These are phyloP conservation scores for Pelobates fuscus DNA, from an alignment of 2,113 vertebrate species.

Conservation along the genomic window DNA sequence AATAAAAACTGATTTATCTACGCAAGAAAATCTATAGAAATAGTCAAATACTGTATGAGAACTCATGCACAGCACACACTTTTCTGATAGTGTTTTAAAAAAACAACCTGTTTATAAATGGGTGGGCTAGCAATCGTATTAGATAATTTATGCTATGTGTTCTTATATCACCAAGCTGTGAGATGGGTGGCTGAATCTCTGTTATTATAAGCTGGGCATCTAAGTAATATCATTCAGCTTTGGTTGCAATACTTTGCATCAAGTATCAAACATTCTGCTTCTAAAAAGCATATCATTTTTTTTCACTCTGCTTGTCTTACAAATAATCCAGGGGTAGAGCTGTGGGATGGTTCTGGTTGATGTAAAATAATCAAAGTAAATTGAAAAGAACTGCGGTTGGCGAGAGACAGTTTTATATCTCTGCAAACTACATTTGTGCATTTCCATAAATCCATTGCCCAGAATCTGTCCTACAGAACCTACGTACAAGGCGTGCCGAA, in stretches of 20 bases:
- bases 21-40: too few species aligned
- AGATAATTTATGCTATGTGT: too few species aligned
- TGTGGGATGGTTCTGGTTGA: constrained; percentile 13
- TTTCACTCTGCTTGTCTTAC: neutral
- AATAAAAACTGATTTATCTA: too few species aligned
- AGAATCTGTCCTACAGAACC: constrained; percentile 1
- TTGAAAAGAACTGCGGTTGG: constrained; percentile 15
- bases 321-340: neutral
- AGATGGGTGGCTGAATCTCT: too few species aligned
- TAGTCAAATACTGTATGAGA: too few species aligned
- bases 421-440: constrained; percentile 21
- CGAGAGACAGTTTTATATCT: constrained; percentile 5
- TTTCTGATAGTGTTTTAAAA: too few species aligned
- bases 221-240: too few species aligned
- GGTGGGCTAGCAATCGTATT: too few species aligned
- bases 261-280: neutral
- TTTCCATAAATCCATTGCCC: neutral
- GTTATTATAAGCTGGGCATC: too few species aligned
- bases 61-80: too few species aligned
- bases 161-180: too few species aligned
- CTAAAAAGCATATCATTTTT: neutral
- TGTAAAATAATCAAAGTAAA: constrained; percentile 12
- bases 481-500: constrained; percentile 10
- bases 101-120: too few species aligned
- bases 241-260: neutral